Conservation (phyloP, 2,888 invertebrate species). For the Eupelmus urozonus region DNA sequence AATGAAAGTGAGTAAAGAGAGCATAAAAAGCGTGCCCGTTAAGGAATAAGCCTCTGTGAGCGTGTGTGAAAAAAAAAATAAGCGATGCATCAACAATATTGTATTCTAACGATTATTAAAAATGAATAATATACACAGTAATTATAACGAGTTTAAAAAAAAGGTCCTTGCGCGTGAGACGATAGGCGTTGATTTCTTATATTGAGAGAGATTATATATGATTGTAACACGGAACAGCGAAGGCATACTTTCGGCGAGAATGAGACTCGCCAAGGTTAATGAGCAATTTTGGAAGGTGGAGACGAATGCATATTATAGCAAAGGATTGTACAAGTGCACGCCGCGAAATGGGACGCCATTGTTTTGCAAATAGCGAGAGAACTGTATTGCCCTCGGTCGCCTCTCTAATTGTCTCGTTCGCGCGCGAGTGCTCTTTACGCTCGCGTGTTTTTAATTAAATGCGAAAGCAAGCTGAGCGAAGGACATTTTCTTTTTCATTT, state of each 20-base stretch:
- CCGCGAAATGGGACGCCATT: conserved; percentile 23
- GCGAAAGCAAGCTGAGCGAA: not conserved
- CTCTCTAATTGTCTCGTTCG: conserved; percentile 49
- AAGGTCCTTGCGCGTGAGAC: conserved; percentile 50
- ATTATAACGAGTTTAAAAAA: conserved; percentile 70
- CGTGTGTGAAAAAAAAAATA: conserved; percentile 31
- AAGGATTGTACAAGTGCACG: conserved; percentile 19
- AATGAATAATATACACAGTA: conserved; percentile 72
- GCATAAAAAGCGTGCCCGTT: no score
- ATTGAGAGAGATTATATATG: conserved; percentile 37
- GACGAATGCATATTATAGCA: conserved; percentile 6
- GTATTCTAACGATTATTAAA: conserved; percentile 73
- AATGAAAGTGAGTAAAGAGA: no score
- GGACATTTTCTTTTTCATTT: not conserved
- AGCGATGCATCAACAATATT: conserved; percentile 70
- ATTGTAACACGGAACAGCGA: no score
- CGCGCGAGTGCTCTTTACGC: not conserved
- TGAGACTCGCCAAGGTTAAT: conserved; percentile 34
- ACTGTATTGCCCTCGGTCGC: conserved; percentile 3
- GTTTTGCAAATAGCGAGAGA: conserved; percentile 38
- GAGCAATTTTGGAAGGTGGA: conserved; percentile 32
- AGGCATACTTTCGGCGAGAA: not conserved
- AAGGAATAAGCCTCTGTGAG: not conserved
- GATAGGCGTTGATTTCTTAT: conserved; percentile 55
- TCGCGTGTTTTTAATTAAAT: conserved; percentile 37